Evolutionary conservation across 2,797 vertebrate genomes (phyloP).

Genomic region (Psittacula echo): DNA sequence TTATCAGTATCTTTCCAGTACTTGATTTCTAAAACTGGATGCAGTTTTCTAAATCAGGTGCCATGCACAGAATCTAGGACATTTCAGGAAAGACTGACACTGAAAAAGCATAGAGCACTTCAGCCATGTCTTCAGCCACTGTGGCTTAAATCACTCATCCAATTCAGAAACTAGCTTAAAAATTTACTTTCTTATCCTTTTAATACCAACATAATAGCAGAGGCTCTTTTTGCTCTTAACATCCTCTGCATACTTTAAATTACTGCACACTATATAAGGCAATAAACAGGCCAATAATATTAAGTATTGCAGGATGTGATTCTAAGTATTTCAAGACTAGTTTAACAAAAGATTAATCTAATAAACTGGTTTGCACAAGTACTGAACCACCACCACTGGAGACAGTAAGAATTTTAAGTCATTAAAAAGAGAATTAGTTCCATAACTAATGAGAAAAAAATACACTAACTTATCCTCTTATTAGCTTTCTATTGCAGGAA

Average conservation of each 20-base stretch:
- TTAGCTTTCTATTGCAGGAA: background rate
- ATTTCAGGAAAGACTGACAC: background rate
- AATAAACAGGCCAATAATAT: background rate
- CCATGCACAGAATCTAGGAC: background rate
- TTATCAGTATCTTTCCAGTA: background rate
- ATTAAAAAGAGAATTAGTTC: background rate
- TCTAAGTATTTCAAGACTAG: background rate
- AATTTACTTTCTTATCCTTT: background rate
- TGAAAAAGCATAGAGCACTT: background rate
- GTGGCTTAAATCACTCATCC: background rate
- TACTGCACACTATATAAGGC: background rate
- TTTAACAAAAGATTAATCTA: background rate
- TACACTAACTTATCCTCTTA: background rate
- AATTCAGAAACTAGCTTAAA: background rate
- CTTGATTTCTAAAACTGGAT: background rate
- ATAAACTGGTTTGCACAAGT: background rate
- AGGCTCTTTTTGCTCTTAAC: background rate
- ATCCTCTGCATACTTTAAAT: background rate
- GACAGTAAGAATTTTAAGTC: background rate
- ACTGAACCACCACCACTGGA: background rate
- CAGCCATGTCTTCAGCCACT: background rate
- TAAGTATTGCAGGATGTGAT: background rate
- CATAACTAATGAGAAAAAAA: background rate
- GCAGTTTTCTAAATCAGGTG: background rate
- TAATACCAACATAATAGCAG: fast-evolving